Conservation (phyloP, 2,888 invertebrate species). For the Ceratothoa steindachneri region DNA sequence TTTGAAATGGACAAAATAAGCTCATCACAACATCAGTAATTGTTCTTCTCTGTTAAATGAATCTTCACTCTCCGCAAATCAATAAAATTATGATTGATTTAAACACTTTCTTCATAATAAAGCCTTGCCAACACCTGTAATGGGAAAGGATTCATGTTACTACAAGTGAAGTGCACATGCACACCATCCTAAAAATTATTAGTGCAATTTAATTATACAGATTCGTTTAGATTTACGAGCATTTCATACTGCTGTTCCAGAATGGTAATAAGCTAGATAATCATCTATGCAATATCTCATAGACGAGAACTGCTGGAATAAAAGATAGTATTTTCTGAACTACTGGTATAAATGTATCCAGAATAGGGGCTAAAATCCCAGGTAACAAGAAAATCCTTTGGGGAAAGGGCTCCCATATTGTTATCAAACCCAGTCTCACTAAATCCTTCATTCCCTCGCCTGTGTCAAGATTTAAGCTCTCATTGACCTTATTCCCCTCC, state of each 20-base stretch:
- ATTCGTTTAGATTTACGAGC: neutral
- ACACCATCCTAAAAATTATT: neutral
- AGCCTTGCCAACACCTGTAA: neutral
- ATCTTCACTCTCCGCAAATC: no score
- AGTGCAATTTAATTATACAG: neutral
- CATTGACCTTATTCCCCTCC: no score
- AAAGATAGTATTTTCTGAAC: neutral
- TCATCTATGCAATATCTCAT: neutral
- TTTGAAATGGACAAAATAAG: neutral
- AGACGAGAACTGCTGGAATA: neutral
- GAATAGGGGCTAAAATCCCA: neutral
- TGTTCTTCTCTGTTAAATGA: neutral
- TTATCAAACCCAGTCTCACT: no score
- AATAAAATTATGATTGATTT: no score
- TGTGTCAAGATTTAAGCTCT: no score
- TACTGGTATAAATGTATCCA: neutral
- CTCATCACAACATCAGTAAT: neutral
- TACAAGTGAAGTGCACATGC: neutral
- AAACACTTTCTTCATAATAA: neutral
- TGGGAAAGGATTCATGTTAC: neutral
- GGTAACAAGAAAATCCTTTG: neutral
- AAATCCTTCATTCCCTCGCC: no score
- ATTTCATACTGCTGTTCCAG: neutral
- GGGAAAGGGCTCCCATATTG: no score
- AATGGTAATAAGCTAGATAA: neutral